Percentiles rank a stretch among this genome's conserved stretches.
Evolutionary conservation across 2,113 vertebrate genomes (phyloP).

Genomic region (Entomyzon cyanotis): DNA sequence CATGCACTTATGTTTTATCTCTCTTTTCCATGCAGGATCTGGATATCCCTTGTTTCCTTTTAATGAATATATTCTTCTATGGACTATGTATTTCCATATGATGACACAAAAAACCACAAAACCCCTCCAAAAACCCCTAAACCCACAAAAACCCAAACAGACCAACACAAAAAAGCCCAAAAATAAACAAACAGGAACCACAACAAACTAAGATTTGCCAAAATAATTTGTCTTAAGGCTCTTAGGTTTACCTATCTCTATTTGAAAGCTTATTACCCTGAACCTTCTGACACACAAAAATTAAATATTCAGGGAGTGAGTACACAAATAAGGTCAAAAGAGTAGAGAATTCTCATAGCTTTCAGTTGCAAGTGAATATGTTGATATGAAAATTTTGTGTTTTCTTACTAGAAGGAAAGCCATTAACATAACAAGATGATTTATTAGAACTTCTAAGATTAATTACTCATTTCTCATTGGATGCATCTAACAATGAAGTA

Average conservation of each 20-base stretch:
- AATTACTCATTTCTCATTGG: neutral
- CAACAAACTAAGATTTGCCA: neutral
- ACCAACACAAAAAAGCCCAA: neutral
- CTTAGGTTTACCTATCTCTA: neutral
- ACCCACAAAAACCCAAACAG: neutral
- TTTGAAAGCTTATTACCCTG: neutral
- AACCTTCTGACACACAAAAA: neutral
- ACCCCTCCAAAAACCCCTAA: accelerated
- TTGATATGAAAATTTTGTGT: neutral
- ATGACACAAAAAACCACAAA: neutral
- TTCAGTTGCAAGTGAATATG: neutral
- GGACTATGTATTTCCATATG: neutral
- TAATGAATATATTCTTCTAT: neutral
- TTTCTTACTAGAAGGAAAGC: neutral
- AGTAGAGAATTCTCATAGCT: neutral
- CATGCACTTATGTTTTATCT: accelerated
- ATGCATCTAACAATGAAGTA: neutral
- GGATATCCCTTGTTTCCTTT: neutral
- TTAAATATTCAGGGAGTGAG: neutral
- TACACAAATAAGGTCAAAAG: neutral
- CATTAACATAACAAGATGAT: neutral
- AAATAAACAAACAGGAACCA: neutral
- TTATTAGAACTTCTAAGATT: neutral
- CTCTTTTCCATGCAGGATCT: neutral
- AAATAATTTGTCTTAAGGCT: neutral